A percentile compares a stretch with the other conserved stretches of the same genome.
Conservation (phyloP, 37 sponge, comb jelly and placozoan genomes). For the Tethya wilhelma region DNA sequence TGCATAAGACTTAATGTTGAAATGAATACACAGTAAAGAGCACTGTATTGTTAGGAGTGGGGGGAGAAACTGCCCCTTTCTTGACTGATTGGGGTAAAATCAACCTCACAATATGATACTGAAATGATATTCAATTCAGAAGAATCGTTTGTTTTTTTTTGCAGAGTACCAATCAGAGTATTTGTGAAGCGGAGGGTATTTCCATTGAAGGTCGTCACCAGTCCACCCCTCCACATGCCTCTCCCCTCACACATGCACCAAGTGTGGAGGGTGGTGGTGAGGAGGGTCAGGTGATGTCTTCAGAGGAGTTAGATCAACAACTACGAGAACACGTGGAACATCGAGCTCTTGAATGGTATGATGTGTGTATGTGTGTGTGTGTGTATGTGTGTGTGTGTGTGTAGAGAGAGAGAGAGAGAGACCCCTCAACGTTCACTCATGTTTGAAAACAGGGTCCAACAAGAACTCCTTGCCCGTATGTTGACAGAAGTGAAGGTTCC, state of each 20-base stretch:
- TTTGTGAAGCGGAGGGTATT: not conserved
- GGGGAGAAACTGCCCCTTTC: no score
- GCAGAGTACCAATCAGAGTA: no score
- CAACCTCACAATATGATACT: no score
- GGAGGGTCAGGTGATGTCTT: not conserved
- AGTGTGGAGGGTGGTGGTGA: not conserved
- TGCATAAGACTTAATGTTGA: no score
- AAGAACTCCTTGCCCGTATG: constrained; percentile 40
- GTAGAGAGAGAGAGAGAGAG: constrained; percentile 4
- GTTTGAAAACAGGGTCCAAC: constrained; percentile 26
- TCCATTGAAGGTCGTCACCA: constrained; percentile 5
- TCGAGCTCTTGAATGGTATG: constrained; percentile 19
- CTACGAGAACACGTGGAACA: constrained; percentile 6
- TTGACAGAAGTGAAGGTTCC: constrained; percentile 3
- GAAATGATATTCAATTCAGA: no score
- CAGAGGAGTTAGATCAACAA: constrained; percentile 23
- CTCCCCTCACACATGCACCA: not conserved
- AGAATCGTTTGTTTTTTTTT: no score
- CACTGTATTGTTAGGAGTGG: no score
- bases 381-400: constrained; percentile 42
- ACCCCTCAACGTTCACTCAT: not conserved
- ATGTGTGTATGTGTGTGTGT: constrained; percentile 34
- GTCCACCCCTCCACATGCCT: not conserved
- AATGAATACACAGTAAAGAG: no score
- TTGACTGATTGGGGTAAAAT: no score